Conservation (phyloP, 2,113 vertebrate genomes). For the Tursiops truncatus region DNA sequence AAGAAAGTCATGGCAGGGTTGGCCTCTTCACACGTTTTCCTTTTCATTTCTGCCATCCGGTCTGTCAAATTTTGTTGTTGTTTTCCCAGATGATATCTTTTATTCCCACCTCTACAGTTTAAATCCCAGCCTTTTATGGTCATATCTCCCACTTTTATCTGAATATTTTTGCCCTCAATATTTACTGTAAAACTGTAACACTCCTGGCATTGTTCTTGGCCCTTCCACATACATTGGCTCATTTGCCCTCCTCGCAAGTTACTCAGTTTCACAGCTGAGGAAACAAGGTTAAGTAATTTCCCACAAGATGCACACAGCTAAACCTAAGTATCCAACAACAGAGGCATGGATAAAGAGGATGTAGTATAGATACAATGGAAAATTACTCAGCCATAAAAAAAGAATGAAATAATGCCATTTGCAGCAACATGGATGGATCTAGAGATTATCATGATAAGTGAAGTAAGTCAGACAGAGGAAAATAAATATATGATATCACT, state of each 20-base stretch:
- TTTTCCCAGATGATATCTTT: background rate
- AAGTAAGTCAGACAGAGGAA: background rate
- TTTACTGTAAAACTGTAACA: background rate
- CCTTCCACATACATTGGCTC: background rate
- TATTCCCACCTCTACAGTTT: background rate
- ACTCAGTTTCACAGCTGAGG: conserved; percentile 44
- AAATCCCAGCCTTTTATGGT: background rate
- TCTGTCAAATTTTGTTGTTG: background rate
- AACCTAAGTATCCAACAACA: background rate
- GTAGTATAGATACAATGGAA: background rate
- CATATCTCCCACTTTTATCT: background rate
- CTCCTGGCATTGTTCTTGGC: background rate
- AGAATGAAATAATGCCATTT: background rate
- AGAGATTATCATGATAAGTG: background rate
- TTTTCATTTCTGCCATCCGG: background rate
- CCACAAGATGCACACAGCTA: background rate
- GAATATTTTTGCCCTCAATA: background rate
- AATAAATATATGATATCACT: background rate
- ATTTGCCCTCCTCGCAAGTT: background rate
- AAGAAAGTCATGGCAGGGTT: background rate
- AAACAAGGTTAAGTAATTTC: conserved; percentile 29
- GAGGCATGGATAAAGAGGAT: background rate
- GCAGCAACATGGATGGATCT: background rate
- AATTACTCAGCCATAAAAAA: background rate
- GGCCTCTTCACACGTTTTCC: background rate